Percentiles rank a stretch among this genome's conserved stretches.
phyloP scores from a whole-genome alignment of 2,113 vertebrate genomes.

The Ageneiosus marmoratus region DNA sequence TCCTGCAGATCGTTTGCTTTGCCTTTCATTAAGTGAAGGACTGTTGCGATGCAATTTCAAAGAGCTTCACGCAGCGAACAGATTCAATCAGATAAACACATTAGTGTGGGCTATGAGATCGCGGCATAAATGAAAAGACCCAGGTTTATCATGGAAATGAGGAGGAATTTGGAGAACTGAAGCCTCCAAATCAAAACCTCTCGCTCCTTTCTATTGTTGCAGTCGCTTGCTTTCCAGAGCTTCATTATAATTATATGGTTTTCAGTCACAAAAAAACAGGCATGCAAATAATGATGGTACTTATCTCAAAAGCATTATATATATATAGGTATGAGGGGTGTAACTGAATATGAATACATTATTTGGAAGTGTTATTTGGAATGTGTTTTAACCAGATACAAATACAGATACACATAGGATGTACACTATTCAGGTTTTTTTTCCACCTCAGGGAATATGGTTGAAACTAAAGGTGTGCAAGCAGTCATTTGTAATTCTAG shows the following conservation, averaged over 20 bases:
- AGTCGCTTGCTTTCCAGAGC: constrained; percentile 1
- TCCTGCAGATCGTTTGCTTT: constrained; percentile 44
- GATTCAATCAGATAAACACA: constrained; percentile 56
- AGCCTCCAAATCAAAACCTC: constrained; percentile 28
- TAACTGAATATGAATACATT: neutral
- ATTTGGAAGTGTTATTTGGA: neutral
- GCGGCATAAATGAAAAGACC: constrained; percentile 47
- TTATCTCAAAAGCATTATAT: constrained; percentile 36
- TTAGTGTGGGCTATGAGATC: constrained; percentile 46
- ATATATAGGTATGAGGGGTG: neutral
- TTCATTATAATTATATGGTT: constrained; percentile 6
- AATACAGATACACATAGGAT: neutral
- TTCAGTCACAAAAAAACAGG: constrained; percentile 1
- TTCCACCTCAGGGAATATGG: neutral
- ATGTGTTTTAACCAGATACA: neutral
- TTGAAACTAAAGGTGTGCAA: neutral
- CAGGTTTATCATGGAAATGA: constrained; percentile 54
- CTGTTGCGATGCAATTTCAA: constrained; percentile 49
- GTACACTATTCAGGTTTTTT: neutral
- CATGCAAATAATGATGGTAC: constrained; percentile 21
- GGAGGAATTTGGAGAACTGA: constrained; percentile 41
- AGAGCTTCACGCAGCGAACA: constrained; percentile 46
- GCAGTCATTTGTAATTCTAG: too few species aligned
- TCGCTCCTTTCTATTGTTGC: constrained; percentile 26
- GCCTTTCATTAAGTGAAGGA: constrained; percentile 55